These are phyloP conservation scores for Mohoua ochrocephala DNA, from an alignment of 2,113 vertebrate genomes.

Conservation along the genomic window DNA sequence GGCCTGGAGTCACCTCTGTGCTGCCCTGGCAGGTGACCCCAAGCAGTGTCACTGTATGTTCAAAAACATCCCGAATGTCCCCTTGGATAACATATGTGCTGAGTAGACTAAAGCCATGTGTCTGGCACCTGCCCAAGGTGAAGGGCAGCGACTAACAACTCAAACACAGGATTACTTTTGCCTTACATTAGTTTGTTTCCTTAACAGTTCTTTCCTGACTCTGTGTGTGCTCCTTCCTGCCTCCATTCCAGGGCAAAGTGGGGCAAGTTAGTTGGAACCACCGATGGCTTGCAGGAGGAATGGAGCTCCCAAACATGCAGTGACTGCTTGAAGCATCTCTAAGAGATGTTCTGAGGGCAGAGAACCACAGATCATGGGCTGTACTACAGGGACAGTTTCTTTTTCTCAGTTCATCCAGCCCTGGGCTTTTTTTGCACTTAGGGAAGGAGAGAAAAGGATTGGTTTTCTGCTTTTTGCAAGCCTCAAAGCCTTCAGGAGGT, in stretches of 20 bases:
- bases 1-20: background rate
- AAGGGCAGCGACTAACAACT: background rate
- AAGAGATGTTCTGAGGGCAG: background rate
- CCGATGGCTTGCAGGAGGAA: rapidly evolving
- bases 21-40: background rate
- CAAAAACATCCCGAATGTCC: background rate
- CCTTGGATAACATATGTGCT: background rate
- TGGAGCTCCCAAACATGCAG: background rate
- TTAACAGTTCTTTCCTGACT: background rate
- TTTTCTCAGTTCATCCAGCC: background rate
- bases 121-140: background rate
- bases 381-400: background rate
- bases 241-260: background rate
- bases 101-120: background rate
- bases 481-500: background rate
- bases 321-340: background rate
- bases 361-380: background rate
- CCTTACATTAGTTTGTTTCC: background rate
- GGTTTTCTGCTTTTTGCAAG: background rate
- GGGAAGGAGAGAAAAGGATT: background rate
- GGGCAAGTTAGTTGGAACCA: background rate
- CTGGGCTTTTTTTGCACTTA: background rate
- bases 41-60: background rate
- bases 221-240: background rate
- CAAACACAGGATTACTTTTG: background rate